A percentile compares a stretch with the other conserved stretches of the same genome.
Conservation (phyloP, 2,888 invertebrate genomes). For the Scaptomyza flava region DNA sequence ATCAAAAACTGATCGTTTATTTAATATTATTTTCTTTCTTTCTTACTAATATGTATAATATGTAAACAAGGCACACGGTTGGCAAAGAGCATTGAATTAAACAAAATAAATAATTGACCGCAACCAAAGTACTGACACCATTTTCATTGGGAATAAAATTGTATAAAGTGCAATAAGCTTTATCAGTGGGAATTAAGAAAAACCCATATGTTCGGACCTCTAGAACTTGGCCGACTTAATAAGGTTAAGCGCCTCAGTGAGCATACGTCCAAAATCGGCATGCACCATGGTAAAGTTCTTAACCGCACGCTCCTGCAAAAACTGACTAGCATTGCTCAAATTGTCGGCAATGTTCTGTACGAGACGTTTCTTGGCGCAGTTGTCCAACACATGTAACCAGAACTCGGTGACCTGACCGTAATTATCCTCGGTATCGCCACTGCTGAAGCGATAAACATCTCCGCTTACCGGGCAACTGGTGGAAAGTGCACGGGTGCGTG, state of each 20-base stretch:
- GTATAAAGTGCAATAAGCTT: slow-evolving; percentile 34
- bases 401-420: slow-evolving; percentile 93
- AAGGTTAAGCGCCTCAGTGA: slow-evolving; percentile 88
- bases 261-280: slow-evolving; percentile 90
- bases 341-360: slow-evolving; percentile 92
- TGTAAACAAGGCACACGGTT: slow-evolving; percentile 44
- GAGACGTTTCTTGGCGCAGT: slow-evolving; percentile 89
- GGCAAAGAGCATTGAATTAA: slow-evolving; percentile 33
- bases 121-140: slow-evolving; percentile 46
- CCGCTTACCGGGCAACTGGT: slow-evolving; percentile 88
- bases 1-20: slow-evolving; percentile 47
- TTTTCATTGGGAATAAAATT: slow-evolving; percentile 35
- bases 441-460: slow-evolving; percentile 92
- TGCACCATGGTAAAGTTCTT: slow-evolving; percentile 93
- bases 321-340: slow-evolving; percentile 91
- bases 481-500: slow-evolving; percentile 86
- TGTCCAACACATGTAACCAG: slow-evolving; percentile 92
- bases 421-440: slow-evolving; percentile 93
- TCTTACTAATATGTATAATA: slow-evolving; percentile 34
- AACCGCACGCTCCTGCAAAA: slow-evolving; percentile 94
- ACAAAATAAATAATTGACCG: slow-evolving; percentile 39
- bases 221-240: slow-evolving; percentile 87
- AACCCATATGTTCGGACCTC: slow-evolving; percentile 52
- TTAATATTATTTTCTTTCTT: slow-evolving; percentile 27
- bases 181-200: slow-evolving; percentile 7